Base-by-base conservation (phyloP, 2,888 invertebrate species). In the Hyposoter dolosus region DNA sequence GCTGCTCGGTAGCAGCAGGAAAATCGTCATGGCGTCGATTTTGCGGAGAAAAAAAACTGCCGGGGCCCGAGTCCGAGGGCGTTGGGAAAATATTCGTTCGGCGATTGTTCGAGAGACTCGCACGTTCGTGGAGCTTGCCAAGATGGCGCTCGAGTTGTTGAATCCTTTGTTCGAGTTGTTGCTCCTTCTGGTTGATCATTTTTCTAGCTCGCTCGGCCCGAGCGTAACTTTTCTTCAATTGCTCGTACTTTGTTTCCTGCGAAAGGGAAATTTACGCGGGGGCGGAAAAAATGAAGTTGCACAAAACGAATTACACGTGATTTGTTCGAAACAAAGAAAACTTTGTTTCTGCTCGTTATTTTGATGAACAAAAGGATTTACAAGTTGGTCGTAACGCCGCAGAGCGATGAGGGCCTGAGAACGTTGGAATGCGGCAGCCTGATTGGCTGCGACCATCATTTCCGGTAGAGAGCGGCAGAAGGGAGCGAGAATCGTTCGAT, bases 351-450 rank as follows among this genome's bases (percentile, higher is more conserved):
- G 9, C 10, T 53, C 19, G 9, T 2, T 0, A 53, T n/a, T 19
- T 19, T 9, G 2, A 69, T 19, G 17, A 40, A 28, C 6, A 68
- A n/a, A 19, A 23, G n/a, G 45, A 19, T 63, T 78, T 69, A 82
- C 85, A n/a, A 82, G 78, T 35, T 74, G 23, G 45, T 35, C 12
- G 6, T 32, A 63, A 17, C 65, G 75, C 19, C 77, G 82, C 10
- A 74, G 28, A 23, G 12, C 19, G 63, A 85, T 71, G 15, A 9
- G 10, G 4, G 60, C 50, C 40, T 82, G 85, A 6, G 28, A 35
- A 0, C 23, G 47, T 69, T 85, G 85, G 50, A 85, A 82, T 7
- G 50, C 65, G 5, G 66, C 74, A 0, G 45, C 75, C n/a, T 75
- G 53, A 53, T 28, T 0, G 17, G n/a, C 3, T 17, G 32, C 45